Percentiles rank a stretch among this genome's conserved stretches.
phyloP scores from a whole-genome alignment of 2,797 vertebrate species.

The Apogon hyalosoma region DNA sequence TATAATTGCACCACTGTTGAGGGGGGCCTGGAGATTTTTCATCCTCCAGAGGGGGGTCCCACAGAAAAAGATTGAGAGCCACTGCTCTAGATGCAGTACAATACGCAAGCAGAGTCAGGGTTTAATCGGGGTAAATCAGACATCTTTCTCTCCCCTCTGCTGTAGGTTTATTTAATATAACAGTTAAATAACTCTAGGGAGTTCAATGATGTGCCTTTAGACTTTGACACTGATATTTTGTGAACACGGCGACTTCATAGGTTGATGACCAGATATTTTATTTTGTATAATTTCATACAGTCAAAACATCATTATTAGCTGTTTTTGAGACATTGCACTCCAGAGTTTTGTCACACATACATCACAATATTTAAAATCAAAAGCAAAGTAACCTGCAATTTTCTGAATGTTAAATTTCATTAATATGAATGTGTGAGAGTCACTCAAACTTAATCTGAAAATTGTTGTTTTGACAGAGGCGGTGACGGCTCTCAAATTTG shows the following conservation, averaged over 20 bases:
- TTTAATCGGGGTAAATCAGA: slow-evolving; percentile 25
- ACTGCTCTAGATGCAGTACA: background rate
- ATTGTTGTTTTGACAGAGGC: background rate
- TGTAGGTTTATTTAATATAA: background rate
- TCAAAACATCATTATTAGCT: background rate
- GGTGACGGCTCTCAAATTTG: slow-evolving; percentile 18
- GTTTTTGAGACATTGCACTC: background rate
- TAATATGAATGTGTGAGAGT: background rate
- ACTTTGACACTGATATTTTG: background rate
- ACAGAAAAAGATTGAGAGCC: too few relatives aligned
- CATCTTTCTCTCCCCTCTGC: background rate
- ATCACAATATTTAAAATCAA: background rate
- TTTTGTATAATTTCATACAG: background rate
- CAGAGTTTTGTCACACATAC: background rate
- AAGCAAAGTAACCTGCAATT: background rate
- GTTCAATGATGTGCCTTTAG: slow-evolving; percentile 14
- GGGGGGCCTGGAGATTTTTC: too few relatives aligned
- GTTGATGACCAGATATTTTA: background rate
- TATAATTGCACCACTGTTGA: too few relatives aligned
- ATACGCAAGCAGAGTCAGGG: background rate
- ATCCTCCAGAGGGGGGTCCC: too few relatives aligned
- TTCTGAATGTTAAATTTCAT: background rate
- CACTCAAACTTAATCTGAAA: background rate
- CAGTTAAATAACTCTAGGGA: slow-evolving; percentile 2
- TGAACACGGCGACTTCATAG: background rate